Evolutionary conservation across 2,797 vertebrate species (phyloP).

Genomic region (Salarias fasciatus): DNA sequence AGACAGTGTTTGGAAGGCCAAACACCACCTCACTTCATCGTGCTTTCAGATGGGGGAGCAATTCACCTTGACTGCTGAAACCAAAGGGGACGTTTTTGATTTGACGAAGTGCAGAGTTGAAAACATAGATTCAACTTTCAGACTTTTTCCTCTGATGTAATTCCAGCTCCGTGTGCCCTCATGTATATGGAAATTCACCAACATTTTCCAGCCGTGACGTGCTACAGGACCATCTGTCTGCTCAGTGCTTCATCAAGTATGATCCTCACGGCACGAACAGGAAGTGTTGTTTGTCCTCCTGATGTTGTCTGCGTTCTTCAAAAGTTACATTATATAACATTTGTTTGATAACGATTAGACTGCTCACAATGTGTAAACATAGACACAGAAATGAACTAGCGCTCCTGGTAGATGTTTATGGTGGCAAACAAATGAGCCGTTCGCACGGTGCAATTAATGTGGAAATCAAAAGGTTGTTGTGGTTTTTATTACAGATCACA

Average conservation of each 20-base stretch:
- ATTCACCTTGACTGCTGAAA: slow-evolving; percentile 4
- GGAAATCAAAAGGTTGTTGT: too few species aligned
- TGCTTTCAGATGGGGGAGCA: slow-evolving; percentile 21
- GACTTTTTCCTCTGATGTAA: slow-evolving; percentile 37
- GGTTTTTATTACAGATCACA: neutral
- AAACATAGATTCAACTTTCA: slow-evolving; percentile 12
- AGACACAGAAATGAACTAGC: neutral
- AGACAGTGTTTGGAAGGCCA: slow-evolving; percentile 15
- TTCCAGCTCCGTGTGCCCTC: slow-evolving; percentile 31
- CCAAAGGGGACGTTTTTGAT: slow-evolving; percentile 19
- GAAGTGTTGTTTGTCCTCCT: neutral
- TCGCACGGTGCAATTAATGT: neutral
- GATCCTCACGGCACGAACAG: slow-evolving; percentile 1
- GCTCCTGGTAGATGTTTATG: too few species aligned
- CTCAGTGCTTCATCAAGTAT: slow-evolving; percentile 1
- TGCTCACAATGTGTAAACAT: slow-evolving; percentile 1
- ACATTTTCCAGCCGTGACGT: slow-evolving; percentile 25
- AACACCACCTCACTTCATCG: slow-evolving; percentile 12
- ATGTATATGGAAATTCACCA: slow-evolving; percentile 39
- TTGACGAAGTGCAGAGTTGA: slow-evolving; percentile 10
- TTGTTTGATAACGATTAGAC: neutral
- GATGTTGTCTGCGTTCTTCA: slow-evolving; percentile 1
- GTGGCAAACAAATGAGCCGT: neutral
- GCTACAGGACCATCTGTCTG: slow-evolving; percentile 44
- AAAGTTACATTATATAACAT: neutral